These are phyloP conservation scores for Leucophora obtusa DNA, from an alignment of 2,888 invertebrate genomes.

Conservation along the genomic window DNA sequence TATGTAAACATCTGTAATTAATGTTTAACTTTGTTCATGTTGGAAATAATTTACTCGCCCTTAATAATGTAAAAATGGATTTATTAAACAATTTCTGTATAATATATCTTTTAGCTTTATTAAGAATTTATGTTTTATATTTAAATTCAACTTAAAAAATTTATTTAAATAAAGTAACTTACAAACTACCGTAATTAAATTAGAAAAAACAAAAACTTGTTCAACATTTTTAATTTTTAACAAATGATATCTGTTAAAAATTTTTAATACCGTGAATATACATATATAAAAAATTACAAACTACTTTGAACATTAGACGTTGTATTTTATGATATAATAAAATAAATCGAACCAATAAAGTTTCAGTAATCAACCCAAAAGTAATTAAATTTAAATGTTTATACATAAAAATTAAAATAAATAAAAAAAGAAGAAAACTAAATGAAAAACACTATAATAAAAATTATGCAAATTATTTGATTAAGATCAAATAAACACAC, in stretches of 20 bases:
- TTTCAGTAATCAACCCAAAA: conserved; percentile 58
- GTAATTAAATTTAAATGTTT: conserved; percentile 62
- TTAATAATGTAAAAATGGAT: no score
- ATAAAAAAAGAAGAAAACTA: conserved; percentile 2
- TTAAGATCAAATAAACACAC: conserved; percentile 55
- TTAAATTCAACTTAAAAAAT: no score
- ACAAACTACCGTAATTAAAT: no score
- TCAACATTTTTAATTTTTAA: not conserved
- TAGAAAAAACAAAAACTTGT: not conserved
- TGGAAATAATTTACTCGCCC: no score
- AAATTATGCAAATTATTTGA: conserved; percentile 61
- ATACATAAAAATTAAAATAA: not conserved
- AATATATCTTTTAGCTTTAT: no score
- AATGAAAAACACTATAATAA: conserved; percentile 15
- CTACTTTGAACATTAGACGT: conserved; percentile 26
- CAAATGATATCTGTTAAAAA: conserved; percentile 39
- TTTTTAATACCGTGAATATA: conserved; percentile 48
- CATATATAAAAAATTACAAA: conserved; percentile 35
- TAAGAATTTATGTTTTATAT: no score
- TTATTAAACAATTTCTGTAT: no score
- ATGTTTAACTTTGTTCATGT: no score
- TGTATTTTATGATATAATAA: conserved; percentile 44
- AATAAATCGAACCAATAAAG: conserved; percentile 56
- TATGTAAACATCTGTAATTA: no score
- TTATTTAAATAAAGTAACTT: no score